phyloP scores from a whole-genome alignment of 2,797 vertebrate genomes.

The Malacoraja senta region DNA sequence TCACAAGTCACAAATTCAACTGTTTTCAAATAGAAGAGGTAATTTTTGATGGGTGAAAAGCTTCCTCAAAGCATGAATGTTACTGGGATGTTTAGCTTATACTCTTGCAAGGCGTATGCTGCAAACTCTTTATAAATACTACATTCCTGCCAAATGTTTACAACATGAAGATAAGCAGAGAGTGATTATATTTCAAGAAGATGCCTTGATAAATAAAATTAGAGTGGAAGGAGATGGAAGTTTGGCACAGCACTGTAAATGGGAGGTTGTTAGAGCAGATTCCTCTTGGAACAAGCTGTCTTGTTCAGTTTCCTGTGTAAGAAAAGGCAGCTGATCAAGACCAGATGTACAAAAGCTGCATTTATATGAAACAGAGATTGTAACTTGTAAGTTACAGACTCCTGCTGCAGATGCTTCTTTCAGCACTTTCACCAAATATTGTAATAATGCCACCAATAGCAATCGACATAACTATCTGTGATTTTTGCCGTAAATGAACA shows the following conservation, averaged over 20 bases:
- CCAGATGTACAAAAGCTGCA: neutral
- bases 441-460: neutral
- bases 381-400: neutral
- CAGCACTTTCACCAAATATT: neutral
- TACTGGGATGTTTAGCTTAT: neutral
- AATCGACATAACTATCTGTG: neutral
- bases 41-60: neutral
- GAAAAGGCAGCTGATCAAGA: neutral
- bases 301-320: constrained; percentile 25
- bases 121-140: neutral
- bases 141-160: constrained; percentile 8
- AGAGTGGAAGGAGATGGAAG: neutral
- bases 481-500: neutral
- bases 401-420: neutral
- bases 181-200: neutral
- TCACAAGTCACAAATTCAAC: neutral
- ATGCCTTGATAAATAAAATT: constrained; percentile 13
- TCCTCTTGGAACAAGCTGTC: constrained; percentile 16
- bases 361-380: neutral
- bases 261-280: neutral
- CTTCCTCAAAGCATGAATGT: neutral
- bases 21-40: neutral
- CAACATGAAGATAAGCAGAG: neutral
- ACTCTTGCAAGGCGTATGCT: neutral
- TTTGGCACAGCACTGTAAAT: neutral